A percentile compares a stretch with the other conserved stretches of the same genome.
These are phyloP conservation scores for Lacerta viridis DNA, from an alignment of 2,797 vertebrate genomes.

Conservation along the genomic window DNA sequence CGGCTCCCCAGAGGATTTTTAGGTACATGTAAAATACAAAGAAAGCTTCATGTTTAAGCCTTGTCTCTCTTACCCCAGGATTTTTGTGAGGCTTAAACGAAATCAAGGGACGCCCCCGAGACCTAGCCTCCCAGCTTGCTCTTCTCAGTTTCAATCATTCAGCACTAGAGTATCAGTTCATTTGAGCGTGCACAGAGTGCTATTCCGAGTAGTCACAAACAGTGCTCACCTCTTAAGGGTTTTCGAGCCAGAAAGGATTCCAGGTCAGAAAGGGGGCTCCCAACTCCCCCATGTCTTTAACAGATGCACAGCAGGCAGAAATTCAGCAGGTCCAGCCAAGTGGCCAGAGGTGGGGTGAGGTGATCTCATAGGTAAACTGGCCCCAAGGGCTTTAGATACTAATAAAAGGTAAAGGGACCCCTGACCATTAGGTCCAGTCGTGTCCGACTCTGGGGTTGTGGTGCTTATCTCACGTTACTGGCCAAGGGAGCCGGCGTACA, in stretches of 20 bases:
- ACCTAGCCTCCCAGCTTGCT: neutral
- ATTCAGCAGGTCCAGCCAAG: neutral
- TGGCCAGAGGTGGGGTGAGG: too few relatives aligned
- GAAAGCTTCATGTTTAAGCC: neutral
- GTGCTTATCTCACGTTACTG: too few relatives aligned
- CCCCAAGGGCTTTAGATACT: too few relatives aligned
- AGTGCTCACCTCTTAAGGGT: neutral
- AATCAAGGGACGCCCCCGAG: neutral
- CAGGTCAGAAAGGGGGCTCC: too few relatives aligned
- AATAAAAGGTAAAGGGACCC: too few relatives aligned
- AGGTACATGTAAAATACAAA: neutral
- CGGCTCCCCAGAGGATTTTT: neutral
- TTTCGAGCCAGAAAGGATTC: neutral
- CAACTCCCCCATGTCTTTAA: neutral
- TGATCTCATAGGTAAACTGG: too few relatives aligned
- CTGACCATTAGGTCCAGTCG: too few relatives aligned
- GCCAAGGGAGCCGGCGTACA: too few relatives aligned
- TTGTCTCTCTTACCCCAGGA: neutral
- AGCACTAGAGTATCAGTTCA: neutral
- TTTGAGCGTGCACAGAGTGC: neutral
- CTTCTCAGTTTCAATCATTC: neutral
- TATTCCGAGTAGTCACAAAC: neutral
- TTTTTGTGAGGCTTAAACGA: neutral
- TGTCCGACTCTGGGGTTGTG: too few relatives aligned
- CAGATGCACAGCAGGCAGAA: neutral